Conservation (phyloP, 2,113 vertebrate genomes). For the Cariama cristata region DNA sequence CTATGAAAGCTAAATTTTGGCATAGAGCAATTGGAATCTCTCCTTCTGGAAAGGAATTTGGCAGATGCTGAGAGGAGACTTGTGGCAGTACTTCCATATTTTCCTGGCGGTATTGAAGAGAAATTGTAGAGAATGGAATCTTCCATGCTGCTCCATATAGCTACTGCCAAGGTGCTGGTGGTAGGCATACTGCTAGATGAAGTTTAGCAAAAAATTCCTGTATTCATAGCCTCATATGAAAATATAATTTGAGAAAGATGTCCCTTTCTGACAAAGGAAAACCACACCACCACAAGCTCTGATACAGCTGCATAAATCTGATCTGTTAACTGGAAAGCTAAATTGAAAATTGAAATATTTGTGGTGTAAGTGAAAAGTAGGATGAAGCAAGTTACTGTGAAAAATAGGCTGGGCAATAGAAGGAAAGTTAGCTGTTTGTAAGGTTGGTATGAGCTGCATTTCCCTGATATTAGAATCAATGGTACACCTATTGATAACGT, state of each 20-base stretch:
- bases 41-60: constrained; percentile 49
- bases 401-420: background rate
- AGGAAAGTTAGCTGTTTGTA: background rate
- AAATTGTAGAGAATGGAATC: constrained; percentile 47
- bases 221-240: background rate
- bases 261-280: background rate
- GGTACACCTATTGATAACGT: background rate
- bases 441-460: background rate
- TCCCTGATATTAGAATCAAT: background rate
- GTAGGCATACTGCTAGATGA: background rate
- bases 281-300: background rate
- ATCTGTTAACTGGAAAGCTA: background rate
- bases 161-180: constrained; percentile 16
- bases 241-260: background rate
- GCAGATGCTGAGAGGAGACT: background rate
- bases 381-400: background rate
- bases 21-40: background rate
- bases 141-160: background rate
- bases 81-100: constrained; percentile 44
- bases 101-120: constrained; percentile 35
- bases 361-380: background rate
- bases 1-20: constrained; percentile 12
- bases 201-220: background rate
- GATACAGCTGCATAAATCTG: background rate
- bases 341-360: background rate